These are phyloP conservation scores for Nymphalis polychloros DNA, from an alignment of 2,888 invertebrate species.

Conservation along the genomic window DNA sequence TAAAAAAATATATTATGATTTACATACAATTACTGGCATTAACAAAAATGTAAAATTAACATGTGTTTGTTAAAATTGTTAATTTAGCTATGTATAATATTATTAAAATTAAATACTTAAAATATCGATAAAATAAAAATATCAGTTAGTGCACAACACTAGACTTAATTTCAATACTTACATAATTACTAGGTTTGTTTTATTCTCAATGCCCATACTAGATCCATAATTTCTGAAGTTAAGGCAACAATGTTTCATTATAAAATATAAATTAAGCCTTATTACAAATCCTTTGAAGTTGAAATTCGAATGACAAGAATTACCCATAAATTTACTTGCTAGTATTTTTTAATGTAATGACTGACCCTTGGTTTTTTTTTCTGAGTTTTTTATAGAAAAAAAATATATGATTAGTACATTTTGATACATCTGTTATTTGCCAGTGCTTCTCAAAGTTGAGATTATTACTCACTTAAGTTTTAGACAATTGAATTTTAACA, in stretches of 20 bases:
- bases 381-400: conserved; percentile 9
- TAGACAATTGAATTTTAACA: neutral
- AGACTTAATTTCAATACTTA: conserved; percentile 35
- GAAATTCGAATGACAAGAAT: conserved; percentile 8
- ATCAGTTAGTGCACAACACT: conserved; percentile 33
- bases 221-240: conserved; percentile 46
- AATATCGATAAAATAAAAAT: neutral
- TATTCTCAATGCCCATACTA: conserved; percentile 40
- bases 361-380: conserved; percentile 40
- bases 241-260: conserved; percentile 37
- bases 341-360: conserved; percentile 47
- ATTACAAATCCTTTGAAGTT: neutral
- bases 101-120: no score
- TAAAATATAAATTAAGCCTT: conserved; percentile 7
- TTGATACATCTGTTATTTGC: conserved; percentile 17
- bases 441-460: conserved; percentile 17
- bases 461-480: neutral
- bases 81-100: no score
- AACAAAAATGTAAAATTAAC: no score
- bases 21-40: no score
- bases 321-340: conserved; percentile 26
- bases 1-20: no score
- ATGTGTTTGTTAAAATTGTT: no score
- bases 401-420: conserved; percentile 29
- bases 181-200: conserved; percentile 43